phyloP scores from a whole-genome alignment of 35 echinoderm and acorn worm species.

The Nesometra sesokonis region DNA sequence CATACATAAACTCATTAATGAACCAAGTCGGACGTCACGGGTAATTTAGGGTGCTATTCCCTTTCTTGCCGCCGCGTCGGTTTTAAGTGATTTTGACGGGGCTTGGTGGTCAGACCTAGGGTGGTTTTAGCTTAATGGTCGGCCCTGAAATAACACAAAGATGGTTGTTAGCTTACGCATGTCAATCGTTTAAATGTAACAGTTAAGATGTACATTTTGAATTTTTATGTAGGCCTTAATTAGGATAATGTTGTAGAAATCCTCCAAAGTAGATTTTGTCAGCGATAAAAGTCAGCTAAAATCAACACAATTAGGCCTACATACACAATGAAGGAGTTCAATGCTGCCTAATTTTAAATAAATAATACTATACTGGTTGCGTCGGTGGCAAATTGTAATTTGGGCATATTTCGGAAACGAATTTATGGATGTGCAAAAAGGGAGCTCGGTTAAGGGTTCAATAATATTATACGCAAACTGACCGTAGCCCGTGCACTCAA shows the following conservation, averaged over 20 bases:
- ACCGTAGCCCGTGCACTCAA: too few relatives aligned
- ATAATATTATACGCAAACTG: too few relatives aligned
- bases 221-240: neutral
- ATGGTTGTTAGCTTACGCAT: neutral
- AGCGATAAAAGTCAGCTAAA: too few relatives aligned
- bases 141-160: neutral
- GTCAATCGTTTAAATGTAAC: neutral
- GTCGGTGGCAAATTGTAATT: too few relatives aligned
- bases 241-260: neutral
- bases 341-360: too few relatives aligned
- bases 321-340: too few relatives aligned
- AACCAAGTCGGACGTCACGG: neutral
- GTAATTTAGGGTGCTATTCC: neutral
- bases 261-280: too few relatives aligned
- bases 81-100: neutral
- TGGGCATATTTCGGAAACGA: too few relatives aligned
- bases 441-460: too few relatives aligned
- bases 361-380: too few relatives aligned
- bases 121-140: neutral
- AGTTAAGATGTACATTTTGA: neutral
- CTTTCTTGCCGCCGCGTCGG: neutral
- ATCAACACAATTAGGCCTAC: too few relatives aligned
- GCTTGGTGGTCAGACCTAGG: neutral
- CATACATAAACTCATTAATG: neutral
- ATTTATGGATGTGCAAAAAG: too few relatives aligned